Conservation (phyloP, 37 sponge, comb jelly and placozoan genomes). For the Lycopodina hypogea region DNA sequence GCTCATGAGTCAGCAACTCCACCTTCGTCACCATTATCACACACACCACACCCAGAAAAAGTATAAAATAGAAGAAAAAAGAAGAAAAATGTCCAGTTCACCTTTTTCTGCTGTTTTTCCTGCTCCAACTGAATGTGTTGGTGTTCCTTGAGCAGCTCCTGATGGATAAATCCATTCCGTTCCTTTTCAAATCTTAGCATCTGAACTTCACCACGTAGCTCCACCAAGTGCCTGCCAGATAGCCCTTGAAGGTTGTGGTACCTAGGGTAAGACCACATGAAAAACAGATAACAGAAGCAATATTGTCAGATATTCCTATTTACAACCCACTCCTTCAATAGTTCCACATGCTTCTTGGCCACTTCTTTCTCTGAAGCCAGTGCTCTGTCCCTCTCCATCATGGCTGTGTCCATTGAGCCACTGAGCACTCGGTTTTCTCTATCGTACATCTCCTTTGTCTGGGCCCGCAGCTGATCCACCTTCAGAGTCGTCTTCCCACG, state of each 20-base stretch:
- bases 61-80: background rate
- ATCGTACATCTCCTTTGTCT: slow-evolving; percentile 78
- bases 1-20: slow-evolving; percentile 58
- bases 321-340: slow-evolving; percentile 54
- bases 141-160: slow-evolving; percentile 53
- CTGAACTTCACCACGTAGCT: slow-evolving; percentile 65
- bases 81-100: background rate
- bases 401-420: slow-evolving; percentile 57
- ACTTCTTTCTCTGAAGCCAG: slow-evolving; percentile 40
- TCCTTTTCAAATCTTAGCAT: slow-evolving; percentile 72
- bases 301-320: background rate
- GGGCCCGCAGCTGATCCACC: slow-evolving; percentile 66
- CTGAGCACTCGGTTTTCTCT: slow-evolving; percentile 65
- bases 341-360: slow-evolving; percentile 31
- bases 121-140: slow-evolving; percentile 57
- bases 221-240: slow-evolving; percentile 35
- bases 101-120: slow-evolving; percentile 42
- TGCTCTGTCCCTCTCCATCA: slow-evolving; percentile 66
- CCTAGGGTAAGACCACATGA: background rate
- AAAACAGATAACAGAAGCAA: background rate
- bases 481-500: slow-evolving; percentile 51
- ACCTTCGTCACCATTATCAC: background rate
- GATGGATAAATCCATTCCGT: slow-evolving; percentile 49
- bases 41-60: too few species aligned
- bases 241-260: slow-evolving; percentile 61